Conservation (phyloP, 2,797 vertebrate species). For the Urosaurus nigricauda region DNA sequence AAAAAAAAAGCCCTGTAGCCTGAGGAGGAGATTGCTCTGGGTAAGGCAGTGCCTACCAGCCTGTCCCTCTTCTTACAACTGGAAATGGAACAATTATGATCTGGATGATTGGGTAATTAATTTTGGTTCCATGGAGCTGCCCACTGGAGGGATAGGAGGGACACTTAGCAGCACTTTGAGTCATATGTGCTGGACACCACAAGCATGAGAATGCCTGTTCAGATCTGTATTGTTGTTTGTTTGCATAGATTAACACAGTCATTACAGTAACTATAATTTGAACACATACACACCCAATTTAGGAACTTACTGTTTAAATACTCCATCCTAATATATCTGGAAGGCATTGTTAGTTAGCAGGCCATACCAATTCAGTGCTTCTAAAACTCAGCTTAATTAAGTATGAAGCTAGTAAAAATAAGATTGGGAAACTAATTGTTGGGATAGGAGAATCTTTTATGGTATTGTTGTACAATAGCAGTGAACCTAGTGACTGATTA, state of each 20-base stretch:
- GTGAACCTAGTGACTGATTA: too few species aligned
- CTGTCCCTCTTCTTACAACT: too few species aligned
- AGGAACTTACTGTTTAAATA: too few species aligned
- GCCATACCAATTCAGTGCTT: background rate
- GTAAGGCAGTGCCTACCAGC: background rate
- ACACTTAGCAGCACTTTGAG: background rate
- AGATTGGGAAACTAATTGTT: background rate
- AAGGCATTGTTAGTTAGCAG: background rate
- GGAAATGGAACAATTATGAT: background rate
- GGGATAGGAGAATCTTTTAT: background rate
- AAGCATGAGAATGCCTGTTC: background rate
- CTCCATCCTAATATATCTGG: background rate
- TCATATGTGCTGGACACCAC: background rate
- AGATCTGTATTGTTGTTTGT: background rate
- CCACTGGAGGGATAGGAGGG: background rate
- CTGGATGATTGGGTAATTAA: background rate
- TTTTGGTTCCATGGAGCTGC: background rate
- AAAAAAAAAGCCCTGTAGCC: background rate
- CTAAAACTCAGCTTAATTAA: background rate
- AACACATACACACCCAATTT: background rate
- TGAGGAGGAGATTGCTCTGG: background rate
- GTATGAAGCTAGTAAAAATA: background rate
- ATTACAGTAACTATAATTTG: too few species aligned
- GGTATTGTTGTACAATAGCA: background rate
- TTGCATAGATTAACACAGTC: background rate